Conservation (phyloP, 1,140 invertebrate genomes). For the Drosophila sechellia region DNA sequence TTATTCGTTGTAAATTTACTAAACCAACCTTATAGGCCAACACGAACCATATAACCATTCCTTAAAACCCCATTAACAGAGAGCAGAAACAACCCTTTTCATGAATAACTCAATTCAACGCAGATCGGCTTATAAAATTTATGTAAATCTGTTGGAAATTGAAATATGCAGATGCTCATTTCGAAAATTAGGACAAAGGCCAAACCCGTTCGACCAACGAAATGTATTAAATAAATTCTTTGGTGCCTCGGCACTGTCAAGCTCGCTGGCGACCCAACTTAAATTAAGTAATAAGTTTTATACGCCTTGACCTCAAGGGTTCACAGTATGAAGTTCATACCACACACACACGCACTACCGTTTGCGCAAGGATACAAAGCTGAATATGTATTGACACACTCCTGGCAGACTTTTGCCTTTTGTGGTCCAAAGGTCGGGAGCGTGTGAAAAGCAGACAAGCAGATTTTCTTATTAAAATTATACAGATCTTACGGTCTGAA, state of each 20-base stretch:
- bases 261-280: conserved; percentile 51
- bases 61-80: neutral
- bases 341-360: conserved; percentile 16
- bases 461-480: conserved; percentile 78
- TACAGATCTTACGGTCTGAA: conserved; percentile 32
- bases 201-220: conserved; percentile 26
- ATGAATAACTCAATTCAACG: conserved; percentile 60
- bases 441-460: conserved; percentile 43
- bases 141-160: conserved; percentile 77
- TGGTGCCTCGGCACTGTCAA: conserved; percentile 35
- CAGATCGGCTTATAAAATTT: conserved; percentile 51
- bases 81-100: conserved; percentile 62
- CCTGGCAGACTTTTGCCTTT: conserved; percentile 69
- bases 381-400: conserved; percentile 68
- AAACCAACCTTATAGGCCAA: too few relatives aligned
- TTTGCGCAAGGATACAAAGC: conserved; percentile 16
- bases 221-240: conserved; percentile 75
- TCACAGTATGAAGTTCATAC: conserved; percentile 23
- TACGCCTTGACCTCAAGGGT: conserved; percentile 70
- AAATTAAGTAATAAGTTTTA: conserved; percentile 83
- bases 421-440: conserved; percentile 64
- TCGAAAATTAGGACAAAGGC: conserved; percentile 54
- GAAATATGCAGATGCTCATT: conserved; percentile 81
- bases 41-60: neutral
- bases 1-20: too few relatives aligned